Base-by-base conservation (phyloP, 2,888 invertebrate species). In the Spilosoma lubricipeda region DNA sequence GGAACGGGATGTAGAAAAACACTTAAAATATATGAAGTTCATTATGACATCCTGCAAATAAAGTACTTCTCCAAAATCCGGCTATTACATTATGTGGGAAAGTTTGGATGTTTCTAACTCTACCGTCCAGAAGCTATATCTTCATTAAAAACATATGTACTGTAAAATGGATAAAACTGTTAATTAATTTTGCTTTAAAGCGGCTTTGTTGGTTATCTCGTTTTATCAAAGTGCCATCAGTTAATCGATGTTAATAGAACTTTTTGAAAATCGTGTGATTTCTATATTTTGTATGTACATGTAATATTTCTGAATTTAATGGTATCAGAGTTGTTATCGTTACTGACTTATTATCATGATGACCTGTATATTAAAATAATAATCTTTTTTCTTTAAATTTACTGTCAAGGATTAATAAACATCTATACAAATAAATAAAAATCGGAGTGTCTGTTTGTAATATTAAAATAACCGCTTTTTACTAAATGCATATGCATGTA, bases 11-110 rank as follows among this genome's bases (percentile, higher is more conserved):
- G n/a, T 71, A 33, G 30, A 67, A 74, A 68, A 52, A 73, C 1
- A 70, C 75, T n/a, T 74, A 63, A 71, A 73, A 18, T 42, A 72
- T 66, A 74, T 77, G 63, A 76, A 70, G 33, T 45, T 42, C 45
- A 72, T 67, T 64, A 56, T 66, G 15, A 73, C 76, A 81, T 82
- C 79, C 76, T 79, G 69, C 52, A 69, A 67, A 77, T 65, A 68
- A 74, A 67, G 36, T 63, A 72, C 64, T 56, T 59, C 52, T 70
- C 67, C 3, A 64, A 36, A 63, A 69, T 64, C 23, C n/a, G 48
- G n/a, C 36, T 64, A 48, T 36, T 23, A 48, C 33, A 23, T 48
- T 48, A 48, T 33, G 67, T 67, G 67, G 48, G 67, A 67, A 48
- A 67, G 48, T 48, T 30, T 67, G 42, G 48, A 67, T 67, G 67